A percentile compares a stretch with the other conserved stretches of the same genome.
phyloP scores from a whole-genome alignment of 2,888 invertebrate species.

The Machimus atricapillus region DNA sequence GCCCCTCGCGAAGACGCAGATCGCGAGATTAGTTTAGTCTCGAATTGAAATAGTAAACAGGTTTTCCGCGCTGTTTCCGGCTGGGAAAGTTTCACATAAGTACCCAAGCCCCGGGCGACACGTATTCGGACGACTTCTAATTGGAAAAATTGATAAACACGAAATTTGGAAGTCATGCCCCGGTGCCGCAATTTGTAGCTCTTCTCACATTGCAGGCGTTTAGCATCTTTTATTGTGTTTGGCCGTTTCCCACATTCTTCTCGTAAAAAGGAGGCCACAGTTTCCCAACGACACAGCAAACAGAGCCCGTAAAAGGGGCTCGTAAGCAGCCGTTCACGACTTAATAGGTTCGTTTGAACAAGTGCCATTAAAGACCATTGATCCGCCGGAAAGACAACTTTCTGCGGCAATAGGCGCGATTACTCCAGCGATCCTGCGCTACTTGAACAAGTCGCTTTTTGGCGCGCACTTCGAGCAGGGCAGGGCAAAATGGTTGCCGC shows the following conservation, averaged over 20 bases:
- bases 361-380: neutral
- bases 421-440: neutral
- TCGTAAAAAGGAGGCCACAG: conserved; percentile 1
- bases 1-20: neutral
- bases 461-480: neutral
- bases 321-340: neutral
- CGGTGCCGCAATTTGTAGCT: neutral
- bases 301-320: neutral
- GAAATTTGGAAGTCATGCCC: conserved; percentile 18
- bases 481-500: neutral
- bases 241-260: neutral
- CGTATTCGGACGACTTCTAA: conserved; percentile 7
- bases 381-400: neutral
- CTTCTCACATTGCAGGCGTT: neutral
- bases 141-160: conserved; percentile 12
- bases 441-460: neutral
- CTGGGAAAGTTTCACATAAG: conserved; percentile 3
- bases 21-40: neutral
- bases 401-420: neutral
- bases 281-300: neutral
- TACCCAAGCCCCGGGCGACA: neutral
- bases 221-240: neutral
- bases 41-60: conserved; percentile 12
- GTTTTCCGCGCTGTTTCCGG: neutral
- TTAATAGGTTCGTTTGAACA: neutral